Evolutionary conservation across 2,113 vertebrate genomes (phyloP).

Genomic region (Chelonoidis abingdonii): DNA sequence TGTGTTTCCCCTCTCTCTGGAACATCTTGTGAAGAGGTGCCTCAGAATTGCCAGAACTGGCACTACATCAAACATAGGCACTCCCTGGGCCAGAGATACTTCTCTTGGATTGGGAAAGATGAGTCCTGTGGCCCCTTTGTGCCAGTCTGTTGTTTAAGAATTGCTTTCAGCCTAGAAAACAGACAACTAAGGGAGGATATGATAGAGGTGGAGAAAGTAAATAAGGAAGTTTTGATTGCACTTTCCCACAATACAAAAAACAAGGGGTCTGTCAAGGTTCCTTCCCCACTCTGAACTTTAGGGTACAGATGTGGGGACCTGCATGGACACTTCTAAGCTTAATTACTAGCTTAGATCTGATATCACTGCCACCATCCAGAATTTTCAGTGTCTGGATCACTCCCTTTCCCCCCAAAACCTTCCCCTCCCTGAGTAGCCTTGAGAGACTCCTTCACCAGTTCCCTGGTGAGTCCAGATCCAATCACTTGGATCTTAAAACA

Average conservation of each 20-base stretch:
- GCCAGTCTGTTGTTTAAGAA: background rate
- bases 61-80: background rate
- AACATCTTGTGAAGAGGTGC: background rate
- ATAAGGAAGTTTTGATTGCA: background rate
- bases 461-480: too few relatives aligned
- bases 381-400: too few relatives aligned
- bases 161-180: background rate
- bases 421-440: too few relatives aligned
- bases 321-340: too few relatives aligned
- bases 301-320: too few relatives aligned
- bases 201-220: background rate
- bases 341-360: too few relatives aligned
- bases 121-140: background rate
- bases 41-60: background rate
- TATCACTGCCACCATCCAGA: too few relatives aligned
- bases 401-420: too few relatives aligned
- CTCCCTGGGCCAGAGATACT: background rate
- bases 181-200: background rate
- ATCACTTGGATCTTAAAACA: too few relatives aligned
- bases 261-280: too few relatives aligned
- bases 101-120: background rate
- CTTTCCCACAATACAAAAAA: background rate
- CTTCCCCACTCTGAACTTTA: too few relatives aligned
- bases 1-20: background rate
- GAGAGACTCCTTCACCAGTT: too few relatives aligned